Evolutionary conservation across 2,888 invertebrate genomes (phyloP).

Genomic region (Oscheius sp.): DNA sequence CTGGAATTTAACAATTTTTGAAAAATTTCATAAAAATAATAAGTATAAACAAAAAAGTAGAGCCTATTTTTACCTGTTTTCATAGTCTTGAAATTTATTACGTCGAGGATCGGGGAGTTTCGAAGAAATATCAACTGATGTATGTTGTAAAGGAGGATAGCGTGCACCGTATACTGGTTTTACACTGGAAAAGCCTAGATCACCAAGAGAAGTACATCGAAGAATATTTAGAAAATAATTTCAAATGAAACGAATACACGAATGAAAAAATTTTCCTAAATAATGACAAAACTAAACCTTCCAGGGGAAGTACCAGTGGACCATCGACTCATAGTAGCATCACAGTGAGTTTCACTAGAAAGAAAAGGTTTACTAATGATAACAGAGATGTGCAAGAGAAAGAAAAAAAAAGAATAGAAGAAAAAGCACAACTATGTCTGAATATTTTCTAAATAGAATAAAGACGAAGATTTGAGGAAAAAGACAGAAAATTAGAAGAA

Average conservation of each 20-base stretch:
- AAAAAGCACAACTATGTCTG: too few species aligned
- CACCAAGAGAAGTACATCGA: background rate
- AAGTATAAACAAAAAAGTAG: background rate
- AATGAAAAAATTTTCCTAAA: background rate
- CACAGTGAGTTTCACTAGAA: constrained; percentile 12
- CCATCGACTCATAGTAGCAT: constrained; percentile 49
- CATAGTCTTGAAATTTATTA: constrained; percentile 66
- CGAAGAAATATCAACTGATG: constrained; percentile 34
- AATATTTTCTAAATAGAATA: too few species aligned
- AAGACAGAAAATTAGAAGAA: background rate
- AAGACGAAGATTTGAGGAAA: too few species aligned
- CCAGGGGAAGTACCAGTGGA: constrained; percentile 52
- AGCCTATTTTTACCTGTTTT: constrained; percentile 57
- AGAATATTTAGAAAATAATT: background rate
- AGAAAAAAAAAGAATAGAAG: background rate
- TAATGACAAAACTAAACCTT: constrained; percentile 35
- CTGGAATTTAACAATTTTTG: constrained; percentile 42
- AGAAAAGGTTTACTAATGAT: background rate
- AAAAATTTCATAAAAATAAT: background rate
- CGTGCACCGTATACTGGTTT: constrained; percentile 69
- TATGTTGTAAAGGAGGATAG: constrained; percentile 64
- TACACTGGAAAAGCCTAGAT: constrained; percentile 51
- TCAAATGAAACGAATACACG: background rate
- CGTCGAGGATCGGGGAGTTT: constrained; percentile 37
- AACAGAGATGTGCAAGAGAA: background rate